phyloP scores from a whole-genome alignment of 1,140 invertebrate genomes.

The Microplitis mediator region DNA sequence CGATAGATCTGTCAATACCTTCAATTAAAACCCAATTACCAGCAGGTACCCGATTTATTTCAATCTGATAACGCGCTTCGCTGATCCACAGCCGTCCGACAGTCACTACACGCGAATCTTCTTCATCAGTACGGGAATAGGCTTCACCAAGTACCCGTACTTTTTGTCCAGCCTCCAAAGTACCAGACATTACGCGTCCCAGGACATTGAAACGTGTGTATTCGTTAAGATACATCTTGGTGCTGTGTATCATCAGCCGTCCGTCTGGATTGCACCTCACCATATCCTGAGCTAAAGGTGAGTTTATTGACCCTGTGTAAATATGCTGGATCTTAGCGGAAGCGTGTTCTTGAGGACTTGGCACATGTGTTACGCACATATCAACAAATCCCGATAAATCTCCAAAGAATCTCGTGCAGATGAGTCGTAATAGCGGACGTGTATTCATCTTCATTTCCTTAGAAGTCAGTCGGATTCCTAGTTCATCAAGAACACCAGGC shows the following conservation, averaged over 20 bases:
- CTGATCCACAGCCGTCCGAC: conserved; percentile 97
- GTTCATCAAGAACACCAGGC: conserved; percentile 82
- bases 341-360: conserved; percentile 90
- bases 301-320: conserved; percentile 88
- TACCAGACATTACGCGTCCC: conserved; percentile 95
- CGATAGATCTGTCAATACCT: conserved; percentile 97
- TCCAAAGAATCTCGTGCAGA: conserved; percentile 93
- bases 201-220: conserved; percentile 96
- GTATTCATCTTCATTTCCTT: conserved; percentile 97
- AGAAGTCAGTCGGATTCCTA: conserved; percentile 92
- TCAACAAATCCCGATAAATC: conserved; percentile 96
- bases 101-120: conserved; percentile 93
- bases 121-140: conserved; percentile 96
- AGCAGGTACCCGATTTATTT: conserved; percentile 94
- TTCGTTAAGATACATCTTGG: conserved; percentile 98
- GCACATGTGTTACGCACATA: conserved; percentile 94
- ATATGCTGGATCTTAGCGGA: conserved; percentile 88
- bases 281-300: conserved; percentile 84
- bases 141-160: conserved; percentile 96
- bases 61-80: conserved; percentile 86
- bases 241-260: conserved; percentile 90
- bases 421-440: conserved; percentile 86
- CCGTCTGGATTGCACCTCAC: conserved; percentile 89
- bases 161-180: conserved; percentile 90
- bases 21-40: conserved; percentile 99